Evolutionary conservation across 2,797 vertebrate species (phyloP).

Genomic region (Enteromius fasciolatus): DNA sequence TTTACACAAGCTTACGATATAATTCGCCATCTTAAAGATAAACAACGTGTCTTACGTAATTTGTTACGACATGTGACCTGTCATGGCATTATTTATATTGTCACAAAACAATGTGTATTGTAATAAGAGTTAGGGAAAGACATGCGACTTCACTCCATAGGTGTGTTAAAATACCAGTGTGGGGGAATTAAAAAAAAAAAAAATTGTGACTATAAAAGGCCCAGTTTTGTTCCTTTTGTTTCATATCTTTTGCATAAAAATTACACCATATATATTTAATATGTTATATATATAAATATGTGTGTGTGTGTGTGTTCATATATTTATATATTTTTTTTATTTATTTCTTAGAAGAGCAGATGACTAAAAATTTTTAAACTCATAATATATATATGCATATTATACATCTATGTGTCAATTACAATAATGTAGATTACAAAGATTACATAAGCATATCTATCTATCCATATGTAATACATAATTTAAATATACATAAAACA

Average conservation of each 20-base stretch:
- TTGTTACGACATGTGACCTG: not conserved
- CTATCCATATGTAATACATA: not conserved
- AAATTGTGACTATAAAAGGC: no score
- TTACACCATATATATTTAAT: not conserved
- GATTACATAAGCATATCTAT: not conserved
- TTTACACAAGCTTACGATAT: not conserved
- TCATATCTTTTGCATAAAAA: not conserved
- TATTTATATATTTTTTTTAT: no score
- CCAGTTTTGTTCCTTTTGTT: not conserved
- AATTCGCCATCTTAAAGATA: conserved; percentile 1
- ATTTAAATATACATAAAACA: not conserved
- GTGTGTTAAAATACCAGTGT: not conserved
- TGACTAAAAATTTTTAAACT: no score
- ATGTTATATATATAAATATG: no score
- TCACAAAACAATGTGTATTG: not conserved
- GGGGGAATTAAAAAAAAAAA: no score
- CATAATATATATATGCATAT: no score
- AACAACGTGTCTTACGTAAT: not conserved
- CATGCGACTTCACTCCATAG: not conserved
- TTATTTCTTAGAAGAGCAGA: no score
- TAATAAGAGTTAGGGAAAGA: not conserved
- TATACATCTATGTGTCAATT: no score
- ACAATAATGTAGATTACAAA: no score
- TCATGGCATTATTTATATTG: not conserved
- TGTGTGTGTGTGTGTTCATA: not conserved